Evolutionary conservation across 2,113 vertebrate species (phyloP), one percentile per base, ranked within the genome.

Genomic region (Rhabdomys dilectus): DNA sequence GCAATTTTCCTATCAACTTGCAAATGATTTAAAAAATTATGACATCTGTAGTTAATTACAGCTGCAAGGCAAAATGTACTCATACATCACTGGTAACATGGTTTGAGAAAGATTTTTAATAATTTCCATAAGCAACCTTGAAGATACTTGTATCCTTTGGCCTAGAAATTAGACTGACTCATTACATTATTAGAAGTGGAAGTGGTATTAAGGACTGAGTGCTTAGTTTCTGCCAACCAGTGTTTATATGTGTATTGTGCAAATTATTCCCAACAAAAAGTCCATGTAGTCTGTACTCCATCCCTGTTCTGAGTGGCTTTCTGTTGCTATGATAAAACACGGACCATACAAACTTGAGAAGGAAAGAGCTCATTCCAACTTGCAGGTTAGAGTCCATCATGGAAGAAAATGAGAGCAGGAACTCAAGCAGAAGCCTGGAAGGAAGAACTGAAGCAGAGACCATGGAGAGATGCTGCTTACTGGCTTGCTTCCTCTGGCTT

Each of bases 1-100:
- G 0, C 36, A 91, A 48, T 95, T 94, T 81, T 81, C 64, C 70
- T 31, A 68, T 73, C 58, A 51, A 75, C 21, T 81, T 96, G n/a
- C 48, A 48, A 70, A 91, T 94, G 45, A 58, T 94, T 96, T 92
- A 70, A 94, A 94, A 90, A 95, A 96, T 87, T 58, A 73, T 13
- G 19, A 66, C 92, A 86, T 31, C 76, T 39, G 66, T 1, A 81
- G 66, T 85, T 90, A 85, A 93, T 91, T 77, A 89, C 5, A 12
- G 53, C 64, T 94, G 58, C 34, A 88, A 93, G 42, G 70, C 53
- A 42, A 51, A 96, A 94, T 56, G 11, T 21, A 73, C 31, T 86
- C 58, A 87, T 9, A 45, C 3, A 84, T 72, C 42, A 36, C 53
- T 93, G 53, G 76, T 48, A 70, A n/a, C 87, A 64, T 1, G 78